These are phyloP conservation scores for Motacilla tschutschensis DNA, from an alignment of 2,113 vertebrate genomes.

Conservation along the genomic window DNA sequence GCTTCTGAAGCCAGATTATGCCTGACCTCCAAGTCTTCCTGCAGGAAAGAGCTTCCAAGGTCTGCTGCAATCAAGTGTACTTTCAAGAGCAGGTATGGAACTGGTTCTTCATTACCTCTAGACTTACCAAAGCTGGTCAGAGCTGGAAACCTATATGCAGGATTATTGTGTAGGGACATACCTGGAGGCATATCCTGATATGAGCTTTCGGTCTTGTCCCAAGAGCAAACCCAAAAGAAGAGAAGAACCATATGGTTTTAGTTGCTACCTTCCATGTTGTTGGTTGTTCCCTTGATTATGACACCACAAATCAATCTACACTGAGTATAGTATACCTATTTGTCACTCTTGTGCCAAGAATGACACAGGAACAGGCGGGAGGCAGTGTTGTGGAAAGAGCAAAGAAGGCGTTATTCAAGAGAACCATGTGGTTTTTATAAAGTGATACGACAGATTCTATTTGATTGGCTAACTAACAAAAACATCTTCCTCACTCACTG, in stretches of 20 bases:
- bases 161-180: background rate
- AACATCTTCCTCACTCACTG: too few species aligned
- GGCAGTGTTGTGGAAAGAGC: too few species aligned
- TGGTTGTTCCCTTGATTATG: background rate
- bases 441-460: too few species aligned
- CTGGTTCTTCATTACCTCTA: background rate
- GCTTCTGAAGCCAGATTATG: background rate
- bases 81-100: background rate
- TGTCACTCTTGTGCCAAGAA: too few species aligned
- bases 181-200: background rate
- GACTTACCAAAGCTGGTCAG: background rate
- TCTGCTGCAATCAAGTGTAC: background rate
- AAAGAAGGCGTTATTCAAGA: too few species aligned
- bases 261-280: background rate
- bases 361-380: too few species aligned
- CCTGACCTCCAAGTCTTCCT: background rate
- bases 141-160: background rate
- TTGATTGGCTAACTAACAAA: too few species aligned
- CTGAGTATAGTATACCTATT: background rate
- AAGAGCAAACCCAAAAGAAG: background rate
- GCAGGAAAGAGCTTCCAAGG: background rate
- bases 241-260: background rate
- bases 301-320: background rate
- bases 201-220: background rate
- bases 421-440: too few species aligned